Base-by-base conservation (phyloP, 2,888 invertebrate species). In the Athalia cordata region DNA sequence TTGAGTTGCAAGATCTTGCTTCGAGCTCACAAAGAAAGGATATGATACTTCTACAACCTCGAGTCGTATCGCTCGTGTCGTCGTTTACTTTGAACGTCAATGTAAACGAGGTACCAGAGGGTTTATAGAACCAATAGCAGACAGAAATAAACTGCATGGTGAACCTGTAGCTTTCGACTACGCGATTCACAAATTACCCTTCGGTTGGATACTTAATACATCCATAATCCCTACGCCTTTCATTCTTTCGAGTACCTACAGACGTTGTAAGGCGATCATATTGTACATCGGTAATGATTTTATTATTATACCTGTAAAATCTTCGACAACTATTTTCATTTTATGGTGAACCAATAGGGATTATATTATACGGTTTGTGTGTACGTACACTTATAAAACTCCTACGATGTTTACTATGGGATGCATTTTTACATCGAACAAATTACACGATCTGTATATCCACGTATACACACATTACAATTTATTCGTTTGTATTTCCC, bases 1-100 rank as follows among this genome's bases (percentile, higher is more conserved):
- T 29, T 29, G 29, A 29, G 29, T 29, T 29, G 1, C 29, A 29
- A 29, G 29, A 29, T 29, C 29, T 29, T 29, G 29, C 59, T 59
- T 59, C 11, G 6, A 47, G 72, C 47, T 55, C 55, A 72, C 59
- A 72, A 72, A 72, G 59, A 29, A 66, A 15, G 5, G n/a, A 55
- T n/a, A 55, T 11, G 55, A 3, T 66, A 50, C 49, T 13, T n/a
- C n/a, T 59, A 13, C 13, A 45, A 52, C 43, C 52, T 68, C 29
- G 52, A 55, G 52, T n/a, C 11, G 4, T 7, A 11, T 5, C n/a
- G 13, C n/a, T 5, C 5, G 11, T 5, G 8, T 11, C 59, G 59
- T 11, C 11, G 11, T 29, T 57, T 59, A 72, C 70, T 59, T 47
- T 3, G 47, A 45, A 13, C 4, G 45, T 72, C 13, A 59, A 70